These are phyloP conservation scores for Tetheella fluctuosa DNA, from an alignment of 2,888 invertebrate species.

Conservation along the genomic window DNA sequence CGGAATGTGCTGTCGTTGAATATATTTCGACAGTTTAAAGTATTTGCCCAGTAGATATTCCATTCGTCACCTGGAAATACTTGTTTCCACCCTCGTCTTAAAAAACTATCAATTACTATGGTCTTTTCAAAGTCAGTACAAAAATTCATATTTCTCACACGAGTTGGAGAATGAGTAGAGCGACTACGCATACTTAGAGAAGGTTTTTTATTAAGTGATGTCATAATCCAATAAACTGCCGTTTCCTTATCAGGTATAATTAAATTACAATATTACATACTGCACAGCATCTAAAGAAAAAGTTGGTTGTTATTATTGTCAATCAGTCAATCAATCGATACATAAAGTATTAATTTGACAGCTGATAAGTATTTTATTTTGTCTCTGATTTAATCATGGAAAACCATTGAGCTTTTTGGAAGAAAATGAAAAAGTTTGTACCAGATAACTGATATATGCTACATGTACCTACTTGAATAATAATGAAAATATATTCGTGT, in stretches of 20 bases:
- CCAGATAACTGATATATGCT: no score
- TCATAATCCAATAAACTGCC: constrained; percentile 6
- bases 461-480: no score
- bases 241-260: neutral
- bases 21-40: constrained; percentile 92
- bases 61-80: constrained; percentile 94
- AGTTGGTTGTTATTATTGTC: no score
- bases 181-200: constrained; percentile 52
- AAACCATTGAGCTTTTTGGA: no score
- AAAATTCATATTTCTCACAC: constrained; percentile 83
- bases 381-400: no score
- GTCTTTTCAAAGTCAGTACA: constrained; percentile 62
- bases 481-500: no score
- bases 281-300: neutral
- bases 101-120: constrained; percentile 53
- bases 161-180: constrained; percentile 70
- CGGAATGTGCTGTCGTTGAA: constrained; percentile 83
- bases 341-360: neutral
- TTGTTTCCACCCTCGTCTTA: constrained; percentile 86
- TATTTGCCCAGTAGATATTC: constrained; percentile 97
- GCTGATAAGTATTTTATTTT: neutral
- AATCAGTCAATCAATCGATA: neutral
- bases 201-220: constrained; percentile 85
- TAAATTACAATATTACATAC: neutral
- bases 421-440: no score